phyloP scores from a whole-genome alignment of 2,113 vertebrate species.

The Rattus norvegicus region GRCr8 NC_086021.1:133481001-133481500 shows the following conservation, averaged over 20 bases:
- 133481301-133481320: constrained; percentile 34
- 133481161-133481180: constrained; percentile 11
- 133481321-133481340: constrained; percentile 12
- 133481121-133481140: constrained; percentile 53
- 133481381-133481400: not conserved
- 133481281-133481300: constrained; percentile 37
- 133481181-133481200: constrained; percentile 53
- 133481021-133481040: constrained; percentile 64
- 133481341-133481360: not conserved
- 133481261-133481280: constrained; percentile 51
- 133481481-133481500: not conserved
- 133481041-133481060: constrained; percentile 47
- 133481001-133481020: constrained; percentile 31
- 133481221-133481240: constrained; percentile 55
- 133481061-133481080: not conserved
- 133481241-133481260: constrained; percentile 31
- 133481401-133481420: not conserved
- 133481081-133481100: constrained; percentile 66
- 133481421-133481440: constrained; percentile 16
- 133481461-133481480: not conserved
- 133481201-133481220: constrained; percentile 28
- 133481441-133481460: not conserved
- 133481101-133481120: constrained; percentile 46
- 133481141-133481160: constrained; percentile 37
- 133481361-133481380: not conserved